Base-by-base conservation (phyloP, 2,888 invertebrate species). In the Osedax frankpressi region DNA sequence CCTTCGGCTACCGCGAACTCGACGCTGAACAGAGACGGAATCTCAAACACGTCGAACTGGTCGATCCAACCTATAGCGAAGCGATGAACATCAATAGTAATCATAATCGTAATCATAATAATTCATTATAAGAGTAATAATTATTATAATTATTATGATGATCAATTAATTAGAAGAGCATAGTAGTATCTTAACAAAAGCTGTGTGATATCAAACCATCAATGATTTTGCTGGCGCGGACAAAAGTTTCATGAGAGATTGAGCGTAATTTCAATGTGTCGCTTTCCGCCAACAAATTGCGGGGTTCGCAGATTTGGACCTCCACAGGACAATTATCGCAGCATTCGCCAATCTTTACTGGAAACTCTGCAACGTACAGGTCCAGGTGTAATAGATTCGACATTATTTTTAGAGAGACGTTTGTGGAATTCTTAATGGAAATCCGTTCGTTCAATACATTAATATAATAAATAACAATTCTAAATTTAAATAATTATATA, bases 31-130 rank as follows among this genome's bases (percentile, higher is more conserved):
- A 75, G 76, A 11, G 74, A 75, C 3, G 78, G 77, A 11, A 77
- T 70, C 26, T 74, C 60, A 6, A 72, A 30, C 19, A 78, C 74
- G 25, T 74, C 70, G n/a, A 71, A 63, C 74, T 78, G 78, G 69
- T 78, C 76, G 2, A 76, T 73, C 78, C 78, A 78, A 59, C 77
- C 77, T 77, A 73, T 11, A 29, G 25, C 65, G 24, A 28, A 24
- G 14, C 19, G 28, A 65, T 28, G 14, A 65, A 14, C 27, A 62
- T 26, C 25, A 6, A 59, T 59, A 19, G n/a, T 62, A 24, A 62
- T 62, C 63, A 62, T 26, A 24, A 62, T 62, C n/a, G 6, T 19
- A 44, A 11, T 44, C 44, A 44, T 6, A 11, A 11, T 19, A 44
- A 11, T 44, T 44, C 6, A 44, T 44, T 11, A 44, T 44, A 11